Evolutionary conservation across 2,888 invertebrate genomes (phyloP).

Genomic region (Pheosia tremula): DNA sequence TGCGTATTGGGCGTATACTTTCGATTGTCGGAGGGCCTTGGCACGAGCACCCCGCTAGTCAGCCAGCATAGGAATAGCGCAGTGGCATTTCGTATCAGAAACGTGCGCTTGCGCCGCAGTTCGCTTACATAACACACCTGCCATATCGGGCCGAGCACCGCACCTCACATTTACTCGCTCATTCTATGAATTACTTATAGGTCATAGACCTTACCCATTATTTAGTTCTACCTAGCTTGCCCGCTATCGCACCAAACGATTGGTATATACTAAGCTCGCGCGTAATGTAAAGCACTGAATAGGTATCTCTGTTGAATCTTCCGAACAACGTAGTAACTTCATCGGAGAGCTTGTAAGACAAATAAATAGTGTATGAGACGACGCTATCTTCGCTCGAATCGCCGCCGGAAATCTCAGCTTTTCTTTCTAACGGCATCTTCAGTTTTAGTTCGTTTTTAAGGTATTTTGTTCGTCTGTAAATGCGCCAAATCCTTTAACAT

Average conservation of each 20-base stretch:
- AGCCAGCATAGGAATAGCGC: constrained; percentile 68
- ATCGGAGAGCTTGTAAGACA: constrained; percentile 52
- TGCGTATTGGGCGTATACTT: constrained; percentile 65
- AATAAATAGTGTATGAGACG: constrained; percentile 55
- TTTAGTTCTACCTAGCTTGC: constrained; percentile 62
- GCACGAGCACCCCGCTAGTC: constrained; percentile 55
- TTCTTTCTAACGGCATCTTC: constrained; percentile 43
- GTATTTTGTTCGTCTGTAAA: constrained; percentile 59
- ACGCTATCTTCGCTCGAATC: constrained; percentile 48
- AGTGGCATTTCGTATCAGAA: constrained; percentile 70
- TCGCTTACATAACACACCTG: constrained; percentile 83
- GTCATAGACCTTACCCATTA: constrained; percentile 79
- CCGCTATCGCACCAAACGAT: constrained; percentile 54
- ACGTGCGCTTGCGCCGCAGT: constrained; percentile 56
- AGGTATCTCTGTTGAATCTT: constrained; percentile 23
- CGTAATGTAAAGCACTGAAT: constrained; percentile 19
- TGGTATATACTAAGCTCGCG: constrained; percentile 30
- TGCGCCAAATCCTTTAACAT: constrained; percentile 65
- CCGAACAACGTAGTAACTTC: constrained; percentile 30
- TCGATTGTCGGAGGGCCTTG: constrained; percentile 75
- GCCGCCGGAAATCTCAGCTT: constrained; percentile 53
- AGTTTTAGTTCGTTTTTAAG: constrained; percentile 44
- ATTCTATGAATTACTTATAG: constrained; percentile 83
- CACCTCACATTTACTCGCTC: constrained; percentile 80
- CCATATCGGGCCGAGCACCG: constrained; percentile 77